These are phyloP conservation scores for Phylloscopus collybita DNA, from an alignment of 2,797 vertebrate species.

Conservation along the genomic window DNA sequence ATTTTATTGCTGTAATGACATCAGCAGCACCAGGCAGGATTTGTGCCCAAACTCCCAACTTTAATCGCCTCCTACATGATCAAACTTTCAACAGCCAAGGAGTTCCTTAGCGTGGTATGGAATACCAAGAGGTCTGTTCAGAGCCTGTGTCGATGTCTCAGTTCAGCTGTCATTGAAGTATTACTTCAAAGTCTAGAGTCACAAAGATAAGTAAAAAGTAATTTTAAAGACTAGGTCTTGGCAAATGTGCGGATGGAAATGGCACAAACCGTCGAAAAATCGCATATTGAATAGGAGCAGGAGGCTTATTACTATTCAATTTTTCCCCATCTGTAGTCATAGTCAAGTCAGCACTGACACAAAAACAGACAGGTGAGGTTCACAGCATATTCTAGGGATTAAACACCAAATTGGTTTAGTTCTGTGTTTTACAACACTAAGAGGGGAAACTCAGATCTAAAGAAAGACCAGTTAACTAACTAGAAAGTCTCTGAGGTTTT, in stretches of 20 bases:
- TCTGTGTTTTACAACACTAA: conserved; percentile 32
- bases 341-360: conserved; percentile 41
- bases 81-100: conserved; percentile 75
- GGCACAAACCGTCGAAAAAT: conserved; percentile 33
- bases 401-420: conserved; percentile 43
- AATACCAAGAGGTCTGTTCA: conserved; percentile 67
- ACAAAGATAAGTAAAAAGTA: conserved; percentile 69
- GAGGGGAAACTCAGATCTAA: background rate
- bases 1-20: conserved; percentile 71
- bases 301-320: conserved; percentile 54
- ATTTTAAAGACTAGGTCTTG: conserved; percentile 67
- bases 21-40: conserved; percentile 73
- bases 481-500: background rate
- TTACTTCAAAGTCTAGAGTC: conserved; percentile 71
- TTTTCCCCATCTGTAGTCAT: conserved; percentile 45
- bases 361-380: background rate
- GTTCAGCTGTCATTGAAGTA: conserved; percentile 68
- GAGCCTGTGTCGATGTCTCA: conserved; percentile 53
- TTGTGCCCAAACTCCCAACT: conserved; percentile 74
- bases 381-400: conserved; percentile 25
- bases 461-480: conserved; percentile 17
- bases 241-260: conserved; percentile 65
- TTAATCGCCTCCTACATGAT: conserved; percentile 79
- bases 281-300: conserved; percentile 37
- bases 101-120: conserved; percentile 50